phyloP scores from a whole-genome alignment of 2,797 vertebrate species.

The Parotocinclus haroldoi region DNA sequence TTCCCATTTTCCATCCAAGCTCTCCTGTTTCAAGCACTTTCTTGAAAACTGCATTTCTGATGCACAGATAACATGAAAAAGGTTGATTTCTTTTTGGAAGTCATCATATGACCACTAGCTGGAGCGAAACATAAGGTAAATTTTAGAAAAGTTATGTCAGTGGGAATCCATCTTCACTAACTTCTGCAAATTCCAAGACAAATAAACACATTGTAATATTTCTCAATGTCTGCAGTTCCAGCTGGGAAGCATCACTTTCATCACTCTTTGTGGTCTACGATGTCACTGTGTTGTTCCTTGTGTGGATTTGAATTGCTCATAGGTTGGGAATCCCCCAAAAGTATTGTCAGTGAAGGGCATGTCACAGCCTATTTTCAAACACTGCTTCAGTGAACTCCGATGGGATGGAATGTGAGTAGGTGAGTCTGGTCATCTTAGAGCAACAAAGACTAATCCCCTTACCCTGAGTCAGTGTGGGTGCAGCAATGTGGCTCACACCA shows the following conservation, averaged over 20 bases:
- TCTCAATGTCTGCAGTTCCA: no score
- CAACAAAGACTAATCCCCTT: conserved; percentile 28
- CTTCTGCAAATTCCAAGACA: no score
- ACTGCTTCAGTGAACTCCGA: conserved; percentile 4
- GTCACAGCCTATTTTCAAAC: conserved; percentile 12
- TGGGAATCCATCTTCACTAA: no score
- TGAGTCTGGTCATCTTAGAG: not conserved
- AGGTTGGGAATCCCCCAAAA: conserved; percentile 19
- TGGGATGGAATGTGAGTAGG: not conserved
- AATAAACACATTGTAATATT: no score
- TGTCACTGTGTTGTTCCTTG: conserved; percentile 20
- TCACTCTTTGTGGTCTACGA: conserved; percentile 8
- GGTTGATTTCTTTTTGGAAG: no score
- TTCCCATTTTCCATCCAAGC: conserved; percentile 43
- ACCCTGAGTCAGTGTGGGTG: conserved; percentile 33
- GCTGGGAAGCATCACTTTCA: not conserved
- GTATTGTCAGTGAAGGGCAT: not conserved
- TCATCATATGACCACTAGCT: no score
- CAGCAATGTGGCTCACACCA: conserved; percentile 4
- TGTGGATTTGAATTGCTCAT: conserved; percentile 4
- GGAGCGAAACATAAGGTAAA: no score
- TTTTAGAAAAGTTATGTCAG: no score
- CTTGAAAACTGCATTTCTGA: conserved; percentile 8
- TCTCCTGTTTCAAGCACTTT: conserved; percentile 18
- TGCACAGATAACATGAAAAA: no score